These are phyloP conservation scores for Sebastes iracundus DNA, from an alignment of 2,797 vertebrate genomes.

Conservation along the genomic window DNA sequence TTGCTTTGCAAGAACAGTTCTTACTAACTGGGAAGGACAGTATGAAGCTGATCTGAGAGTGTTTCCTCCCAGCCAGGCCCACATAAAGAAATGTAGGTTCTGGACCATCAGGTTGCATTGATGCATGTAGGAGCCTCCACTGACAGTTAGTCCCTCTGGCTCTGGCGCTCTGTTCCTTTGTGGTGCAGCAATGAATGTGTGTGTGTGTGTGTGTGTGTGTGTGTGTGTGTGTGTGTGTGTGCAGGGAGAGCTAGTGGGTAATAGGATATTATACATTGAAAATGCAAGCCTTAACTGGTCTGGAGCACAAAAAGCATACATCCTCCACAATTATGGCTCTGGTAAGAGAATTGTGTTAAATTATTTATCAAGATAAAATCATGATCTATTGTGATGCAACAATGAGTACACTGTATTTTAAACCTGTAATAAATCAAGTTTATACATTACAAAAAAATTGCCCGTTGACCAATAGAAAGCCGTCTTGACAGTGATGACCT, in stretches of 20 bases:
- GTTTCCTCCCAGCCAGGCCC: slow-evolving; percentile 29
- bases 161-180: slow-evolving; percentile 31
- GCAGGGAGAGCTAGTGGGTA: not conserved
- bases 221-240: not conserved
- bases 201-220: not conserved
- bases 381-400: slow-evolving; percentile 10
- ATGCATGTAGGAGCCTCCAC: slow-evolving; percentile 65
- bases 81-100: slow-evolving; percentile 61
- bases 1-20: slow-evolving; percentile 7
- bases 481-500: not conserved
- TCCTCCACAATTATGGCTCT: not conserved
- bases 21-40: slow-evolving; percentile 44
- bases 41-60: slow-evolving; percentile 29
- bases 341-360: slow-evolving; percentile 12
- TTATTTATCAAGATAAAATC: slow-evolving; percentile 29
- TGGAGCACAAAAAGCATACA: slow-evolving; percentile 29
- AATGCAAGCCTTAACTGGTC: slow-evolving; percentile 41
- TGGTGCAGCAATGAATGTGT: slow-evolving; percentile 8
- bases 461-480: not conserved
- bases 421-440: not conserved
- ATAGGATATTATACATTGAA: slow-evolving; percentile 28
- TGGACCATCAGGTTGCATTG: slow-evolving; percentile 71
- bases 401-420: not conserved
- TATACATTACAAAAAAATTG: not conserved
- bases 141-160: slow-evolving; percentile 60